These are phyloP conservation scores for Hecatera dysodea DNA, from an alignment of 2,888 invertebrate species.

Conservation along the genomic window DNA sequence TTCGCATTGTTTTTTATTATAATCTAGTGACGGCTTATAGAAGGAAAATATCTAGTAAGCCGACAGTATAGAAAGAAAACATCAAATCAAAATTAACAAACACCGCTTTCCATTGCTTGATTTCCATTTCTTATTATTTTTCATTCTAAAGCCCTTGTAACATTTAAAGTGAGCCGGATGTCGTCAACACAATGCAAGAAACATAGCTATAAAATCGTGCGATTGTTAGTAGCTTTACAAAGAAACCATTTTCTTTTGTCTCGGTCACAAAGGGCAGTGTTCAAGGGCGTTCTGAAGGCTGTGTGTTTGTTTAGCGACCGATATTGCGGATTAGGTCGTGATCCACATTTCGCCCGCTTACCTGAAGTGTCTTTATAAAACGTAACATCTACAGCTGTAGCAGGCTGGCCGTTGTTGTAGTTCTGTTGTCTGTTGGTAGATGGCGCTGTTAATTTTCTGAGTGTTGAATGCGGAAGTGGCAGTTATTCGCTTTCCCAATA, in stretches of 20 bases:
- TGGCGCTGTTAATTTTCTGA: constrained; percentile 52
- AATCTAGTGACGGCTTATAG: no score
- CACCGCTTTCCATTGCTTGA: constrained; percentile 15
- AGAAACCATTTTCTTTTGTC: constrained; percentile 83
- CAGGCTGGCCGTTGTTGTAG: constrained; percentile 32
- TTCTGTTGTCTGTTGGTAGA: constrained; percentile 59
- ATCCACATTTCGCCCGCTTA: constrained; percentile 62
- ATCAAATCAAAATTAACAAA: constrained; percentile 12
- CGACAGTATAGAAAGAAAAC: background rate
- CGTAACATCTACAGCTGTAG: constrained; percentile 34
- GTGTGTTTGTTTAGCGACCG: constrained; percentile 76
- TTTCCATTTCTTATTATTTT: constrained; percentile 35
- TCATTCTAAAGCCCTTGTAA: constrained; percentile 61
- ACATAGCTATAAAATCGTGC: constrained; percentile 63
- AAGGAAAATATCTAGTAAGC: background rate
- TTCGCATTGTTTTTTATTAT: background rate
- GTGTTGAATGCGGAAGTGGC: background rate
- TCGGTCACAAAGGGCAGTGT: constrained; percentile 78
- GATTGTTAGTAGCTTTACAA: constrained; percentile 75
- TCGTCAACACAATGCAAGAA: constrained; percentile 67
- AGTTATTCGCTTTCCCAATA: background rate
- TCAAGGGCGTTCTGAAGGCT: constrained; percentile 81
- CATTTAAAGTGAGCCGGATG: constrained; percentile 66
- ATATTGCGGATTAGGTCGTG: constrained; percentile 82
- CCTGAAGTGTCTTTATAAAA: constrained; percentile 44